Evolutionary conservation across 2,888 invertebrate species (phyloP).

Genomic region (Eupelmus urozonus): DNA sequence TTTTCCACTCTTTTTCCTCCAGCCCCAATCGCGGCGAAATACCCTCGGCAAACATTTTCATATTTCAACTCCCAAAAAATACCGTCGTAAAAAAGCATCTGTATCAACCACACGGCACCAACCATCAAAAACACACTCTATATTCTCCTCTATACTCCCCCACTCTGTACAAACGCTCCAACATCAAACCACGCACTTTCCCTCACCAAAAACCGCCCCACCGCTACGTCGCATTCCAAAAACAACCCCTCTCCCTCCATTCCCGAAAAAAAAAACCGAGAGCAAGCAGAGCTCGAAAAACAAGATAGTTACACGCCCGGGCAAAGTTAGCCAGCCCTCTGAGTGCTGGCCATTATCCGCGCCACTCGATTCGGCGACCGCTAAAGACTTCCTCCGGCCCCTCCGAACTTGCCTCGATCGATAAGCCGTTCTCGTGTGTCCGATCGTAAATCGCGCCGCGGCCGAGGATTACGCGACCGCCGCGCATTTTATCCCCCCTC

Average conservation of each 20-base stretch:
- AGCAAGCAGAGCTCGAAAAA: not conserved
- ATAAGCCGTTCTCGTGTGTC: constrained; percentile 19
- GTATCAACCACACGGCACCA: no score
- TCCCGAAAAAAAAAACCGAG: no score
- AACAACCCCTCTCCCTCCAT: not conserved
- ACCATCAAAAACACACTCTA: no score
- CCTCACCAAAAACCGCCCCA: no score
- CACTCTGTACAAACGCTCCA: no score
- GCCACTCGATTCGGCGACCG: not conserved
- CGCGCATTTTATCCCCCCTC: not conserved
- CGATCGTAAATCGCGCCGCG: constrained; percentile 31
- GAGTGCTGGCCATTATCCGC: constrained; percentile 2
- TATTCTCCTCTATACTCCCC: no score
- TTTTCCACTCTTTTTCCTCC: no score
- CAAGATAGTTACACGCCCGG: not conserved
- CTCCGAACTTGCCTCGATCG: constrained; percentile 7
- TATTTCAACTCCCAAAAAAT: no score
- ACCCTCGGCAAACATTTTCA: no score
- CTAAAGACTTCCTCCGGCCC: not conserved
- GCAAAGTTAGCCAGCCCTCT: not conserved
- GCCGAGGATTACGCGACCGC: constrained; percentile 21
- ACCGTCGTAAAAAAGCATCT: no score
- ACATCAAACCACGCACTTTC: no score
- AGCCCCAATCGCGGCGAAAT: no score
- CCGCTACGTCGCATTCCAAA: not conserved